Base-by-base conservation (phyloP, 2,888 invertebrate genomes). In the Morpho helenor region DNA sequence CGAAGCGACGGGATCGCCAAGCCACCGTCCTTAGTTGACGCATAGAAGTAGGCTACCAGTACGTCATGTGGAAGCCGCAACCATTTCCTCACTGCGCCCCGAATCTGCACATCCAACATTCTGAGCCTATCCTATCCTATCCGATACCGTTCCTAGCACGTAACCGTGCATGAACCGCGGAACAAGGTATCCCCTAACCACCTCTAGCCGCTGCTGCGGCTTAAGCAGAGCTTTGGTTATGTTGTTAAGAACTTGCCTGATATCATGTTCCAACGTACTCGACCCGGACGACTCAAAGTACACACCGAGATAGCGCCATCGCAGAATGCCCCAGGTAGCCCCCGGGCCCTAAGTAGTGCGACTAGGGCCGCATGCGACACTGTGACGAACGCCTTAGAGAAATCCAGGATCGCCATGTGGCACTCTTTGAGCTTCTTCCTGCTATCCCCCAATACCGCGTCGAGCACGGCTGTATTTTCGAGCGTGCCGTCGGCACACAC, bases 381-480 rank as follows among this genome's bases (percentile, higher is more conserved):
- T 0, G 69, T 77, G 62, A 84, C 84, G 63, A 82, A 86, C 4
- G 84, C 86, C 66, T 85, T 87, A 9, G 78, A 72, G 40, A 87
- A 76, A 65, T 87, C 86, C 31, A 87, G 66, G 45, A 78, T 74
- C 54, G 74, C 79, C 52, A 79, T 67, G 61, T 81, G 82, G 61
- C 84, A 70, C 44, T 74, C 71, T 10, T 68, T 56, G 52, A 67
- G 52, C 55, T 63, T 64, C n/a, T 49, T 72, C 52, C 64, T 58
- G n/a, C 57, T 50, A 50, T 73, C 59, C 10, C 79, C 66, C 6
- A 72, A 45, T 43, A 56, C 64, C 1, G 62, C 75, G 61, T 66
- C 73, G 64, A 62, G 67, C 57, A 65, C 77, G 2, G 74, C 60
- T 31, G 71, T 45, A 69, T 54, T 60, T 84, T 83, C 74, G 8